Conservation (phyloP, 2,888 invertebrate species). For the Nematopogon swammerdamellus region DNA sequence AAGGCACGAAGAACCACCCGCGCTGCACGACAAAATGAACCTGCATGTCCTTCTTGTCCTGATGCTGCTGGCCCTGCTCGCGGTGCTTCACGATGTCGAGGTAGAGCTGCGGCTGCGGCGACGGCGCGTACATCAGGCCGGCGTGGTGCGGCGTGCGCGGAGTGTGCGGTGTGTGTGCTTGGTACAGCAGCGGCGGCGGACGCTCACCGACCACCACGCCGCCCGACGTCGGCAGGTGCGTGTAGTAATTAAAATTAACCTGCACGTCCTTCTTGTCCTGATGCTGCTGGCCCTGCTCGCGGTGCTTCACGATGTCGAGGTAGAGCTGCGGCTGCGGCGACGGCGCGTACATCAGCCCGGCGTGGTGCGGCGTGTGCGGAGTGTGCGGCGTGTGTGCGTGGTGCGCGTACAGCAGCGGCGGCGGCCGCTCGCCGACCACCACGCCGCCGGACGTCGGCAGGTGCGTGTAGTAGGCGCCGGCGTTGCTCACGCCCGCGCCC, state of each 20-base stretch:
- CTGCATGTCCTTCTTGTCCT: slow-evolving; percentile 17
- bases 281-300: slow-evolving; percentile 31
- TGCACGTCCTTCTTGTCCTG: slow-evolving; percentile 19
- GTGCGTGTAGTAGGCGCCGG: slow-evolving; percentile 30
- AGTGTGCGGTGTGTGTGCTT: slow-evolving; percentile 36
- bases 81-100: slow-evolving; percentile 43
- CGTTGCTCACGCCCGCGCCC: slow-evolving; percentile 27
- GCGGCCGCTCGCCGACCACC: slow-evolving; percentile 35
- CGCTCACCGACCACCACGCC: slow-evolving; percentile 38
- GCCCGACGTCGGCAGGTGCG: slow-evolving; percentile 33
- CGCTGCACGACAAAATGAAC: no score
- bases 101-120: slow-evolving; percentile 37
- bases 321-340: slow-evolving; percentile 39
- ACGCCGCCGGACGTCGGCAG: slow-evolving; percentile 42
- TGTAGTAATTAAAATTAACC: slow-evolving; percentile 39
- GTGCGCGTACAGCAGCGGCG: slow-evolving; percentile 40
- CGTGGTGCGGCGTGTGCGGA: slow-evolving; percentile 28
- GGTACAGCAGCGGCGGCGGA: slow-evolving; percentile 39
- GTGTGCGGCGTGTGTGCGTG: slow-evolving; percentile 38
- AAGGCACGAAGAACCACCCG: no score
- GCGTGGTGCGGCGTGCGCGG: slow-evolving; percentile 29
- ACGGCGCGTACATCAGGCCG: slow-evolving; percentile 34
- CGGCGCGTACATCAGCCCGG: slow-evolving; percentile 34
- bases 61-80: slow-evolving; percentile 30
- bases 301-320: slow-evolving; percentile 40